Conservation (phyloP, 2,113 vertebrate genomes). For the Mirounga angustirostris region DNA sequence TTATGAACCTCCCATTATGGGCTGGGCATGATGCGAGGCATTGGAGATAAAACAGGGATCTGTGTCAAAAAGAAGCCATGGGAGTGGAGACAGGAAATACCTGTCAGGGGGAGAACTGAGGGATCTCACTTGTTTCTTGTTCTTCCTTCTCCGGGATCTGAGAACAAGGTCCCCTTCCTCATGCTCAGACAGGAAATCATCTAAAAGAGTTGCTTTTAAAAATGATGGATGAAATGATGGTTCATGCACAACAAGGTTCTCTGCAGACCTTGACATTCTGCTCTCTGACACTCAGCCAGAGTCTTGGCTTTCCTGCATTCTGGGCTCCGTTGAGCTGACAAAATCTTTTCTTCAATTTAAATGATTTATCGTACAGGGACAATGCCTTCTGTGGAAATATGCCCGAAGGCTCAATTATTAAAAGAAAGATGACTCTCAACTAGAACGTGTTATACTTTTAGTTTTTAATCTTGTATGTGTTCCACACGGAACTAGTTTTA, state of each 20-base stretch:
- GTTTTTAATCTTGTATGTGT: conserved; percentile 32
- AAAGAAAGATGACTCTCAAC: conserved; percentile 59
- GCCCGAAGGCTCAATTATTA: conserved; percentile 60
- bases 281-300: background rate
- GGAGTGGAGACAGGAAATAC: background rate
- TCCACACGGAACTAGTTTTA: background rate
- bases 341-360: conserved; percentile 60
- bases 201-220: background rate
- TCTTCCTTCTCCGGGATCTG: background rate
- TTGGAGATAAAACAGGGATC: background rate
- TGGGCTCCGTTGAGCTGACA: conserved; percentile 38
- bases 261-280: conserved; percentile 5
- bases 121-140: too few species aligned
- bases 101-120: background rate
- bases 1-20: background rate
- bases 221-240: background rate
- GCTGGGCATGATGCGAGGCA: background rate
- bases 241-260: background rate
- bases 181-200: background rate
- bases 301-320: background rate
- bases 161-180: background rate
- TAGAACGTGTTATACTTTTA: conserved; percentile 33
- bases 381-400: conserved; percentile 56
- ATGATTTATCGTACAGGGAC: conserved; percentile 50
- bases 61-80: background rate